Conservation (phyloP, 2,113 vertebrate species). For the Oryzias woworae region DNA sequence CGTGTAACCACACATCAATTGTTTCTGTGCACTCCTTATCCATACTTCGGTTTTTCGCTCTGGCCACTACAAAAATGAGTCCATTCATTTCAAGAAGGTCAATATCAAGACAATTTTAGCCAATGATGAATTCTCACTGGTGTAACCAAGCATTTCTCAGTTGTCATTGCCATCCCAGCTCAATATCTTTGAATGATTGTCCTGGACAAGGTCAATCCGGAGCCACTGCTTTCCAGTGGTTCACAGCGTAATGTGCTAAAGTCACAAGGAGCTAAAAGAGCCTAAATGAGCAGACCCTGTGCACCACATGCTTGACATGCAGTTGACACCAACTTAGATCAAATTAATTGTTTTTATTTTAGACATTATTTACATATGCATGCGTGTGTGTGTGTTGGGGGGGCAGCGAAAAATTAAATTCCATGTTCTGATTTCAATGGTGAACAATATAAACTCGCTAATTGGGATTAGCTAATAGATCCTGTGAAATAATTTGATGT, state of each 20-base stretch:
- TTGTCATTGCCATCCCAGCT: conserved; percentile 69
- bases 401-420: too few relatives aligned
- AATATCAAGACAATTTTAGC: conserved; percentile 75
- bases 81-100: conserved; percentile 71
- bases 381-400: neutral
- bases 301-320: conserved; percentile 28
- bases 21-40: conserved; percentile 8
- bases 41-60: conserved; percentile 1
- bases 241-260: conserved; percentile 38
- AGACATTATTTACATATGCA: neutral
- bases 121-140: conserved; percentile 71
- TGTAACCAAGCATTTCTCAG: conserved; percentile 71
- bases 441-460: too few relatives aligned
- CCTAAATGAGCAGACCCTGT: neutral
- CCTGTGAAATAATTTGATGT: neutral
- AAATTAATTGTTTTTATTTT: too few relatives aligned
- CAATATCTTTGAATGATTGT: conserved; percentile 77
- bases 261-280: conserved; percentile 33
- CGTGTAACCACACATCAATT: neutral
- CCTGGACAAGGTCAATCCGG: conserved; percentile 73
- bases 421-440: too few relatives aligned
- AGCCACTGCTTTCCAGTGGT: conserved; percentile 60
- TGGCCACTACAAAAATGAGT: conserved; percentile 41
- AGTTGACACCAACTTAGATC: too few relatives aligned
- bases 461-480: neutral